A percentile compares a stretch with the other conserved stretches of the same genome.
Conservation (phyloP, 92 coral and sea anemone genomes). For the Blastomussa wellsi region DNA sequence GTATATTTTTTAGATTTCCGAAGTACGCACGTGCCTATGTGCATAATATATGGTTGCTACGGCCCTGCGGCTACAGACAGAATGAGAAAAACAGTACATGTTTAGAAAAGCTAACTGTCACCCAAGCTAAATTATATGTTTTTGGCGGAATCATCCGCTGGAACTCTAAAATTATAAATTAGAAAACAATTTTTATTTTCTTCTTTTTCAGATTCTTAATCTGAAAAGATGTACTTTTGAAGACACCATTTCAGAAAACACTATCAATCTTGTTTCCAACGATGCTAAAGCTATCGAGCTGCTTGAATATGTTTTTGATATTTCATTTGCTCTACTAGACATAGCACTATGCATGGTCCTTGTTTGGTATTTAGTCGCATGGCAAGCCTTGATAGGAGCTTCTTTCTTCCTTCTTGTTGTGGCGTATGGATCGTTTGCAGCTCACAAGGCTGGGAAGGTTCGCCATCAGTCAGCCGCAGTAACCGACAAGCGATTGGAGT, state of each 20-base stretch:
- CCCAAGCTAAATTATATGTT: no score
- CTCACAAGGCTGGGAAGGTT: not conserved
- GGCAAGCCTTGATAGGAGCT: conserved; percentile 11
- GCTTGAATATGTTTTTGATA: not conserved
- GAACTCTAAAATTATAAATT: not conserved
- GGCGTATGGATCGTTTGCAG: conserved; percentile 2
- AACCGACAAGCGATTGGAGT: conserved; percentile 9
- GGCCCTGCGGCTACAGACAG: no score
- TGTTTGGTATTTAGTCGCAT: conserved; percentile 11
- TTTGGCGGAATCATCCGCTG: not conserved
- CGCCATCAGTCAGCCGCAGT: not conserved
- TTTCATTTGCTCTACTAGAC: not conserved
- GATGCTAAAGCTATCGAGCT: conserved; percentile 2
- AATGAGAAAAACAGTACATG: no score
- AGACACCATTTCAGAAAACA: conserved; percentile 15
- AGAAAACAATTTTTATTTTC: not conserved
- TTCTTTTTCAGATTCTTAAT: not conserved
- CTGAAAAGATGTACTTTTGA: not conserved
- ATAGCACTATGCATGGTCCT: not conserved
- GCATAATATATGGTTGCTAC: no score
- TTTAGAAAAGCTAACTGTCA: no score
- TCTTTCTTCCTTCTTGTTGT: not conserved
- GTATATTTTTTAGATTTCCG: no score
- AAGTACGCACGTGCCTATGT: no score
- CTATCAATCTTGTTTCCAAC: conserved; percentile 24